Conservation (phyloP, 2,113 vertebrate species). For the Sinocyclocheilus grahami region DNA sequence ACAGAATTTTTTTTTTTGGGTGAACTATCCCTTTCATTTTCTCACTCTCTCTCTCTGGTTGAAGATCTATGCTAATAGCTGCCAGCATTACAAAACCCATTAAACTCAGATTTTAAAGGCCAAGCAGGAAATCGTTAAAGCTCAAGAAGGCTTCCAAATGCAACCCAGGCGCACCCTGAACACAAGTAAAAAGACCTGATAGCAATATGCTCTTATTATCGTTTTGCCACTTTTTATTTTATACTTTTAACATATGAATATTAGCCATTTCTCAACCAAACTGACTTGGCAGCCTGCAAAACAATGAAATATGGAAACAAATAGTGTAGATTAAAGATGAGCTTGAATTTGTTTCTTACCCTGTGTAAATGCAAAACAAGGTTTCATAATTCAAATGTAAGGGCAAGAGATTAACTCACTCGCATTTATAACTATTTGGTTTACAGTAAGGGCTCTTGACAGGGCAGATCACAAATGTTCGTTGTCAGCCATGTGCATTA, state of each 20-base stretch:
- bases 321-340: too few species aligned
- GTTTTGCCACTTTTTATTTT: not conserved
- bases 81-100: constrained; percentile 13
- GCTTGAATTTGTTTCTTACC: too few species aligned
- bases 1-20: too few species aligned
- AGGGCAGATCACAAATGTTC: not conserved
- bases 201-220: not conserved
- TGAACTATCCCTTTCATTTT: too few species aligned
- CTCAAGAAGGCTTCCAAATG: not conserved
- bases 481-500: not conserved
- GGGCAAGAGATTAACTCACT: not conserved
- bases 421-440: not conserved
- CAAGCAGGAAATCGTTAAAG: constrained; percentile 31
- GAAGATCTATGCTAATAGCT: not conserved
- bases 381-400: not conserved
- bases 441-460: not conserved
- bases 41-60: not conserved
- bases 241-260: not conserved
- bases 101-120: constrained; percentile 21
- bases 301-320: too few species aligned
- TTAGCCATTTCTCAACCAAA: not conserved
- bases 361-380: not conserved
- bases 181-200: not conserved
- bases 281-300: not conserved
- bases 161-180: constrained; percentile 11